Evolutionary conservation across 2,113 vertebrate species (phyloP), one percentile per base, ranked within the genome.

Genomic region (Podarcis raffonei): DNA sequence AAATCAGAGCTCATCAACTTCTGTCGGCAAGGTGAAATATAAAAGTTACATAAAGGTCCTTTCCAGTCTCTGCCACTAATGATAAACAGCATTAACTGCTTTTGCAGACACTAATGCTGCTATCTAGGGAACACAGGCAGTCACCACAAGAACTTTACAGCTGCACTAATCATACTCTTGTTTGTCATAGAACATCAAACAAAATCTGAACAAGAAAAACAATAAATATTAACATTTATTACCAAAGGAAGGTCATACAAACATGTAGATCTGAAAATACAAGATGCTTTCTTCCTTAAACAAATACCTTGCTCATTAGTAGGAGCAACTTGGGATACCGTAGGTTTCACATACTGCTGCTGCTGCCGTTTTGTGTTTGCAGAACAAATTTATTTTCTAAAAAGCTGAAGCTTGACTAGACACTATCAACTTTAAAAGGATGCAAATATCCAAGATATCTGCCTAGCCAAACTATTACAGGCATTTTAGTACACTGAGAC

Each of bases 61-160:
- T 96, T 88, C 89, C 92, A 95, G 95, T 80, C 95, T 97, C 96
- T 97, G 97, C 95, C 96, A 95, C 93, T 97, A 96, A 97, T 97
- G 97, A 98, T 97, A 97, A 98, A 97, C 95, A 96, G 95, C 94
- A 96, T 96, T 97, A 97, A 96, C 96, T 96, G 95, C 95, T 96
- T 96, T 94, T 96, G 94, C 94, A 97, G 97, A 95, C 95, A 93
- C 95, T 97, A 97, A 97, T 97, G 95, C 96, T 93, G 91, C 96
- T 97, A 97, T 97, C 97, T 96, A 92, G 97, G 94, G 97, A 98
- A 92, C 94, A 87, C 97, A 97, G 96, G 96, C 96, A 96, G 93
- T 92, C 94, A 96, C 95, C 93, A 95, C 87, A 94, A 97, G 95
- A 97, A 96, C 95, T 94, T 96, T 94, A 96, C 94, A 94, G 96